Base-by-base conservation (phyloP, 1,140 invertebrate species). In the Conus ventricosus region DNA sequence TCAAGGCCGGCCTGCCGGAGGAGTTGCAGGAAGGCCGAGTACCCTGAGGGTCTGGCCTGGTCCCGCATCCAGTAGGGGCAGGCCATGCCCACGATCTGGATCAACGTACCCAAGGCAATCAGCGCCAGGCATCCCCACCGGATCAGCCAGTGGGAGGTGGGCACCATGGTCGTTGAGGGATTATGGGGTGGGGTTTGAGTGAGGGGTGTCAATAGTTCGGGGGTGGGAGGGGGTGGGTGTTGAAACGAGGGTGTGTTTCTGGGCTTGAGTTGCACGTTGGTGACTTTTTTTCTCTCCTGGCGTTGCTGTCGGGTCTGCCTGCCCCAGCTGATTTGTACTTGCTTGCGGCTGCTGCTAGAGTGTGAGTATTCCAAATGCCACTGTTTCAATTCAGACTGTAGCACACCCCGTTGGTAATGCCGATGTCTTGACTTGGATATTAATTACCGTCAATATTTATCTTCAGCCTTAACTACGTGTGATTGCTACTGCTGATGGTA, bases 111-210 rank as follows among this genome's bases (percentile, higher is more conserved):
- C 53, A 87, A 5, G 54, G 23, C 39, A 23, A 78, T 78, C 39
- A 87, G 51, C 17, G 60, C 71, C 71, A 87, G 71, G 85, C 85
- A 80, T 23, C 85, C 71, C 85, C 71, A 80, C 6, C 85, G 85
- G 8, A 87, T n/a, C 51, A 54, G 27, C 85, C 85, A 87, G 25
- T 87, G 85, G 17, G 54, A 13, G 7, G 85, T n/a, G 53, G 51
- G 85, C 75, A 27, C 25, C 71, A 80, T 87, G 17, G 4, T 85
- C 17, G 82, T 7, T 17, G 81, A 7, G 5, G 39, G 39, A 39
- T 3, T 39, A 39, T 39, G 39, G 39, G 39, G 39, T 39, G 3
- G 39, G 78, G 15, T 11, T 8, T 5, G n/a, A 20, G 39, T 20
- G 39, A 39, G 39, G 39, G 39, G 0, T n/a, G 76, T 78, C 76